Base-by-base conservation (phyloP, 2,113 vertebrate genomes). In the Pithys albifrons region DNA sequence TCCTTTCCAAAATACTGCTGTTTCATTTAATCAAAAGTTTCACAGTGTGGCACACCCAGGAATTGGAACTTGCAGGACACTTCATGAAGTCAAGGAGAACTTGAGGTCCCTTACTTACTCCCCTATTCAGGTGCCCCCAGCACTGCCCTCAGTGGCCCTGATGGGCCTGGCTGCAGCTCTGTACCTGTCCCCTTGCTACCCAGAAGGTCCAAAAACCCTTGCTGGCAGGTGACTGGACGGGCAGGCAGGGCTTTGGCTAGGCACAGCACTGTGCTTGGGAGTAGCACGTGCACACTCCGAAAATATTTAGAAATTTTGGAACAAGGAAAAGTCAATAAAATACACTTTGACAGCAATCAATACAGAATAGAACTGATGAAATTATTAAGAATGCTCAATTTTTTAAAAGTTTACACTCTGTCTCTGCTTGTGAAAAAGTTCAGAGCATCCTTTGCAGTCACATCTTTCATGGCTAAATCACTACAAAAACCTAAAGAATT, bases 211-310 rank as follows among this genome's bases (percentile, higher is more conserved):
- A 10, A 2, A 8, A 31, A 6, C 2, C 0, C 19, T 29, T 3
- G 11, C 33, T 39, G 45, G 24, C 24, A 5, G 6, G 31, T 6
- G 28, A 12, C 31, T 20, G 28, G 14, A 12, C 14, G 57, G 19
- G 2, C 3, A 24, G 14, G 33, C 24, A 33, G 15, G 25, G 49
- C 46, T 64, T 51, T 27, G 16, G 12, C 6, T 29, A 9, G 52
- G 48, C 49, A 19, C 14, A 67, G 17, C 8, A 6, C 4, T 13
- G 12, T 11, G 10, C 19, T 46, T 16, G 22, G 23, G 7, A 28
- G 10, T 2, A 23, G 12, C 19, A 6, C 46, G 10, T 9, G n/a
- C 4, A n/a, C 3, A 16, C 0, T 12, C 4, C 9, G 9, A 33
- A 33, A 54, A 24, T 46, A 31, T 11, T 67, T 46, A 52, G 31